Evolutionary conservation across 1,140 invertebrate genomes (phyloP).

Genomic region (Procambarus virginalis): DNA sequence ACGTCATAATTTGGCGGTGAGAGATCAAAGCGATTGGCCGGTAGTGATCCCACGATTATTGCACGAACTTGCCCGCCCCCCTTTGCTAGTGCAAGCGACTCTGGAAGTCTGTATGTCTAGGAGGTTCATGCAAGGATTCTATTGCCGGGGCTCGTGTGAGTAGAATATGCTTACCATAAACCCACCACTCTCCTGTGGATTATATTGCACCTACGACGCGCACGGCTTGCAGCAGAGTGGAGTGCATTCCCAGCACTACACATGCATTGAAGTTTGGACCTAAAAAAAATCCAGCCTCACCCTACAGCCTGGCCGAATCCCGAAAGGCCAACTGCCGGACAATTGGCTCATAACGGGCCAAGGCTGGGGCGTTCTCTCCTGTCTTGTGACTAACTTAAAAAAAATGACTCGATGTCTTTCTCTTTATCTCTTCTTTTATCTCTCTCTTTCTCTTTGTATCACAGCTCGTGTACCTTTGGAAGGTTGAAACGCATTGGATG

Average conservation of each 20-base stretch:
- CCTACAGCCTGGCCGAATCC: background rate
- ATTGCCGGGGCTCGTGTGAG: background rate
- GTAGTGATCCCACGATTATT: constrained; percentile 36
- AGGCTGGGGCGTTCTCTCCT: background rate
- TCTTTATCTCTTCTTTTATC: background rate
- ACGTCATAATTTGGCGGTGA: constrained; percentile 30
- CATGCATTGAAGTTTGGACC: background rate
- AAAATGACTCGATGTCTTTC: background rate
- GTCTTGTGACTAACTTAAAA: background rate
- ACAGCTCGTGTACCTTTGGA: constrained; percentile 1
- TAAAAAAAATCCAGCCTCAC: background rate
- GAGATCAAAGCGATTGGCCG: constrained; percentile 32
- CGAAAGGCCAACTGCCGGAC: background rate
- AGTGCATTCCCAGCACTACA: background rate
- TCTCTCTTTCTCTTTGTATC: constrained; percentile 7
- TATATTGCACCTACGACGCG: background rate
- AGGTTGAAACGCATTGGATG: background rate
- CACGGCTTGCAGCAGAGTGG: background rate
- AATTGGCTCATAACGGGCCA: background rate
- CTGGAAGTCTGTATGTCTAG: background rate
- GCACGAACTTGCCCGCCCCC: background rate
- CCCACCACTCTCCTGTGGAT: background rate
- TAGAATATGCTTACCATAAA: background rate
- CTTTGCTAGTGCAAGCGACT: background rate
- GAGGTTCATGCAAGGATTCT: background rate